Conservation (phyloP, 2,113 vertebrate species). For the Anoura caudifer region DNA sequence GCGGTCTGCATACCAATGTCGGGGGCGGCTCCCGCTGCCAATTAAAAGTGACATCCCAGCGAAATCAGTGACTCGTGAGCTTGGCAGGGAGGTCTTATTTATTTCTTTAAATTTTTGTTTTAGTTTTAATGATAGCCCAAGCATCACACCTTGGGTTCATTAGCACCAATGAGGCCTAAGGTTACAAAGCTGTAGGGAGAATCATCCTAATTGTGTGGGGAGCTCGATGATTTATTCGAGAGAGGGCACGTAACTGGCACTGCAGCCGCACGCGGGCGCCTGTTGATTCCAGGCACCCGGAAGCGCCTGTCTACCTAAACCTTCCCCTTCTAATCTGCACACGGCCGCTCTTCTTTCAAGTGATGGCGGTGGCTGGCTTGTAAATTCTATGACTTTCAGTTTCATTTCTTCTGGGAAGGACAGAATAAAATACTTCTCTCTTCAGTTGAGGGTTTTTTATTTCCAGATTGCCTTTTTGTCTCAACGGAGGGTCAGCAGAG, state of each 20-base stretch:
- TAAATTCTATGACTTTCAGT: background rate
- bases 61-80: background rate
- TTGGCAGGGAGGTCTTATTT: background rate
- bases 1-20: background rate
- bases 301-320: background rate
- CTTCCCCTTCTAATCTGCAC: background rate
- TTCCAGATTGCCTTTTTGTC: no score
- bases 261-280: background rate
- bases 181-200: slow-evolving; percentile 48
- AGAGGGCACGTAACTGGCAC: background rate
- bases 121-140: slow-evolving; percentile 53
- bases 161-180: slow-evolving; percentile 70
- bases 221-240: slow-evolving; percentile 30
- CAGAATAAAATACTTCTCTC: background rate
- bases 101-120: background rate
- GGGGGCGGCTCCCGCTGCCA: background rate
- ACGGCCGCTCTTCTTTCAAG: background rate
- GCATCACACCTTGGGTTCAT: slow-evolving; percentile 50
- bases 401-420: background rate
- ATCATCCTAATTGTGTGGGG: slow-evolving; percentile 33
- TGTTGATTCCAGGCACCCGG: background rate
- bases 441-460: background rate
- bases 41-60: slow-evolving; percentile 28
- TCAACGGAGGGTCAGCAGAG: background rate
- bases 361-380: background rate